Evolutionary conservation across 2,888 invertebrate genomes (phyloP), one percentile per base, ranked within the genome.

Genomic region (Hofmannophila pseudospretella): DNA sequence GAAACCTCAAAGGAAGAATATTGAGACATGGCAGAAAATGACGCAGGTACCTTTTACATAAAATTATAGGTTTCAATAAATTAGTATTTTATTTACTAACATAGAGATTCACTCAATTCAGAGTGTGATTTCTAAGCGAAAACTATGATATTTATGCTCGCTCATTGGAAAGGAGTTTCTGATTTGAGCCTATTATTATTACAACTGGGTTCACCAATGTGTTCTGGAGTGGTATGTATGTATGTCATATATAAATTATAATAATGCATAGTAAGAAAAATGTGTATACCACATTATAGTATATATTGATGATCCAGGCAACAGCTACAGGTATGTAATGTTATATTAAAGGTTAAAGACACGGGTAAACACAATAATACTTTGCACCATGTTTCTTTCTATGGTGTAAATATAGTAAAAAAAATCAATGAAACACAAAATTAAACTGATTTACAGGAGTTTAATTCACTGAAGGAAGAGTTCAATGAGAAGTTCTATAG

Each of bases 1-100:
- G 89, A 98, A 98, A 91, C 96, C 97, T 64, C 98, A 98, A 89
- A 91, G 98, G 90, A 98, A 98, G 93, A 97, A 97, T 90, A 96
- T 98, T 88, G 97, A 97, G 89, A 92, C 94, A 77, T 98, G 98
- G 98, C 96, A 95, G 89, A 97, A 96, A 90, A 96, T 96, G 90
- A 94, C 96, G 45, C 92, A 94, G 96, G 98, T 97, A 81, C 13
- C 12, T 13, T 30, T 32, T 9, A 5, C 27, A 34, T 19, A 30
- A 11, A 10, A 27, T 10, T 19, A 7, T 11, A 13, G 19, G 16
- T 11, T 34, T 19, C 10, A 16, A 16, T 16, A 5, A 4, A 5
- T 16, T 35, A 29, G 7, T 23, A 29, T 13, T 3, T 27, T 35
- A 23, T 23, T 23, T n/a, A 8, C 23, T 23, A 23, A 23, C 23